Evolutionary conservation across 2,888 invertebrate genomes (phyloP).

Genomic region (Synergus umbraculus): DNA sequence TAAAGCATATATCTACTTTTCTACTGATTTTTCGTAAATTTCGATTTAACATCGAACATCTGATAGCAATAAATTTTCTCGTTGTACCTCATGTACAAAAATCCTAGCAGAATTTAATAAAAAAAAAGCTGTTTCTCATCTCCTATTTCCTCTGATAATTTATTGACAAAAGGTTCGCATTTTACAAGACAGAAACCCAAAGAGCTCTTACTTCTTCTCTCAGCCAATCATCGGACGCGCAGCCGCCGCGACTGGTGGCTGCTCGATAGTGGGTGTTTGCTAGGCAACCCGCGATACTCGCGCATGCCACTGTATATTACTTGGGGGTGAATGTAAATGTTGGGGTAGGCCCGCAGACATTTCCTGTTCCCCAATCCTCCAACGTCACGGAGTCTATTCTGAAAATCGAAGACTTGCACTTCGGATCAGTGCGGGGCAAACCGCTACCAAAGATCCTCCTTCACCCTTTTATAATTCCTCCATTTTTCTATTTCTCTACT

Average conservation of each 20-base stretch:
- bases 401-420: conserved; percentile 60
- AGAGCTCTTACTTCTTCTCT: conserved; percentile 29
- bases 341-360: conserved; percentile 26
- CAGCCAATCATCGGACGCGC: conserved; percentile 49
- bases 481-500: neutral
- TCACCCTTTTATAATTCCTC: neutral
- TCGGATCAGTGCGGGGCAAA: conserved; percentile 53
- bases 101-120: neutral
- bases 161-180: conserved; percentile 16
- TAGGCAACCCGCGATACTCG: conserved; percentile 48
- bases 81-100: neutral
- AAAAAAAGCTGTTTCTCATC: neutral
- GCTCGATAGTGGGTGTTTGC: conserved; percentile 53
- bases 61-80: no score
- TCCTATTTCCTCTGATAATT: neutral
- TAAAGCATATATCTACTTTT: no score
- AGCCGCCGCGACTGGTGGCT: conserved; percentile 52
- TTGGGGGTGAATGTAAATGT: conserved; percentile 37
- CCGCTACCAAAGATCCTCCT: conserved; percentile 48
- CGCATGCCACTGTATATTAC: conserved; percentile 48
- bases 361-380: conserved; percentile 56
- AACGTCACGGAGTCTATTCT: conserved; percentile 56
- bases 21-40: no score
- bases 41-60: no score
- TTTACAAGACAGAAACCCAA: conserved; percentile 20